Conservation (phyloP, 2,113 vertebrate species). For the Synodontis membranacea region DNA sequence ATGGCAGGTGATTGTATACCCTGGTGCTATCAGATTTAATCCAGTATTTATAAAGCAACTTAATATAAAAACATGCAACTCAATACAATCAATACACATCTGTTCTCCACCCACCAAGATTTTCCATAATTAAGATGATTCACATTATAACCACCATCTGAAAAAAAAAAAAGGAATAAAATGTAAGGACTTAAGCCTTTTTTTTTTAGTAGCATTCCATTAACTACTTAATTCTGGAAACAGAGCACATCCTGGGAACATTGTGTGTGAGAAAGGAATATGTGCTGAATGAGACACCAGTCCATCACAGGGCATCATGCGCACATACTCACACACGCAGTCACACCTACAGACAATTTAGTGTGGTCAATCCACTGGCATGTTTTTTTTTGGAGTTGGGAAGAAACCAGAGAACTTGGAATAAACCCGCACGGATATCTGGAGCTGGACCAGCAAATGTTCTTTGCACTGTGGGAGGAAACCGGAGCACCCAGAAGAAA, state of each 20-base stretch:
- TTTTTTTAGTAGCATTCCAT: background rate
- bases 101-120: background rate
- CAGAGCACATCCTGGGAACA: background rate
- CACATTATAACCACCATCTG: background rate
- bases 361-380: background rate
- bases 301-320: background rate
- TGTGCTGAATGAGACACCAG: background rate
- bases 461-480: too few species aligned
- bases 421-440: background rate
- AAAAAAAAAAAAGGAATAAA: background rate
- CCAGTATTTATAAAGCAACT: background rate
- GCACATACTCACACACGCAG: background rate
- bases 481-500: too few species aligned
- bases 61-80: background rate
- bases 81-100: conserved; percentile 3
- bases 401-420: background rate
- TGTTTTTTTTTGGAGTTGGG: background rate
- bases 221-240: background rate
- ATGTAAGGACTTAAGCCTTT: background rate
- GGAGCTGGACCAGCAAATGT: too few species aligned
- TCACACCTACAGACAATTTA: background rate
- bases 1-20: background rate
- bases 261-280: too few species aligned
- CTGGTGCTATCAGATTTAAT: background rate
- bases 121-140: background rate